Evolutionary conservation across 2,888 invertebrate species (phyloP), one percentile per base, ranked within the genome.

Genomic region (Drosophila atripex): DNA sequence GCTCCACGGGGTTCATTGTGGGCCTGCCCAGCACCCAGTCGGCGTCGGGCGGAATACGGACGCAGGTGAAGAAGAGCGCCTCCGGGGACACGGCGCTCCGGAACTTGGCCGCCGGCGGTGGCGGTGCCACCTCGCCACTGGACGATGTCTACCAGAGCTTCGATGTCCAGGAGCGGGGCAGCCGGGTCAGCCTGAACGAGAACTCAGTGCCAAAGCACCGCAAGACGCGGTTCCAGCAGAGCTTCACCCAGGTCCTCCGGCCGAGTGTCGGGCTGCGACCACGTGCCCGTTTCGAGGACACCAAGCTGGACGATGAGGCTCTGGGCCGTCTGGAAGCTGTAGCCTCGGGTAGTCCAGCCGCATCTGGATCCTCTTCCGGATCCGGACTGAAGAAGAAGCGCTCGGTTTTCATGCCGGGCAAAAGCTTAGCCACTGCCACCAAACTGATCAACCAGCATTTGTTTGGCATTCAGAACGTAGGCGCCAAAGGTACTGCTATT

Each of bases 171-270:
- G 94, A 91, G 85, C 93, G 90, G 16, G 92, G 90, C 70, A 91
- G 92, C 90, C 89, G 90, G 64, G 93, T 94, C 69, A 94, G 94
- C 89, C 92, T 94, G 69, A 94, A 94, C 89, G 95, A 95, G 87
- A 93, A 94, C 53, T 93, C 94, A 73, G 91, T 94, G 92, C 96
- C 96, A 89, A 96, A 96, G 92, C 96, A 96, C 92, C 94, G 96
- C 89, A 96, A 96, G 93, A 96, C 96, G 78, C 94, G 97, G 84
- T 96, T 97, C 92, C 96, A 96, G 92, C 96, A 96, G 94, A 89
- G 92, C 89, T 93, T 93, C 66, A 92, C 93, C 43, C 39, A 41
- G 39, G 83, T 89, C 60, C 90, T 89, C 64, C 92, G 93, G 38
- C 94, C 93, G 8, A 9, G 35, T 8, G 28, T 6, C 1, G 46